Evolutionary conservation across 2,797 vertebrate species (phyloP).

Genomic region (Spinibarbus caldwelli): DNA sequence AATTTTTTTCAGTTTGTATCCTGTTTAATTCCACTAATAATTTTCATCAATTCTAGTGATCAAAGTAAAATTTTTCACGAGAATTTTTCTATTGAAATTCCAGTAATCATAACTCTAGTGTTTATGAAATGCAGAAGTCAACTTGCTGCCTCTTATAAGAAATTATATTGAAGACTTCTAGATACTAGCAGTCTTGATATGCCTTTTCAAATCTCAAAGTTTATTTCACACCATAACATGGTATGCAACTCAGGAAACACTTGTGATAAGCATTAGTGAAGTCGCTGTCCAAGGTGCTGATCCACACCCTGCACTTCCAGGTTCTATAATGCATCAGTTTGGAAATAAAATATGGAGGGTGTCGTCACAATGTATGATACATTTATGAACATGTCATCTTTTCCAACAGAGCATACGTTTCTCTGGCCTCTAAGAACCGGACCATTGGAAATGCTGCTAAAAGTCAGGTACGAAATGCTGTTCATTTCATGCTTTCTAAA

Average conservation of each 20-base stretch:
- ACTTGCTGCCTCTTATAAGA: not conserved
- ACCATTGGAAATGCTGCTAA: constrained; percentile 95
- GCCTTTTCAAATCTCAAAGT: not conserved
- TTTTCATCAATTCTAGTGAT: too few relatives aligned
- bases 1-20: not conserved
- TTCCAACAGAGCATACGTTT: constrained; percentile 87
- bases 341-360: not conserved
- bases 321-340: not conserved
- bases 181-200: not conserved
- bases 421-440: constrained; percentile 91
- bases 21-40: not conserved
- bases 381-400: constrained; percentile 34
- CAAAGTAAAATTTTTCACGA: too few relatives aligned
- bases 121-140: not conserved
- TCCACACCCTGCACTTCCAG: not conserved
- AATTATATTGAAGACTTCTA: not conserved
- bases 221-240: not conserved
- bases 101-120: not conserved
- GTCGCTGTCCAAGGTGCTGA: constrained; percentile 51
- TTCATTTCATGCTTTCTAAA: constrained; percentile 28
- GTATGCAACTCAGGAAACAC: not conserved
- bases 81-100: too few relatives aligned
- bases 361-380: not conserved
- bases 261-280: constrained; percentile 10
- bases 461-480: constrained; percentile 81